phyloP scores from a whole-genome alignment of 1,140 invertebrate genomes.

The Trinorchestia longiramus region DNA sequence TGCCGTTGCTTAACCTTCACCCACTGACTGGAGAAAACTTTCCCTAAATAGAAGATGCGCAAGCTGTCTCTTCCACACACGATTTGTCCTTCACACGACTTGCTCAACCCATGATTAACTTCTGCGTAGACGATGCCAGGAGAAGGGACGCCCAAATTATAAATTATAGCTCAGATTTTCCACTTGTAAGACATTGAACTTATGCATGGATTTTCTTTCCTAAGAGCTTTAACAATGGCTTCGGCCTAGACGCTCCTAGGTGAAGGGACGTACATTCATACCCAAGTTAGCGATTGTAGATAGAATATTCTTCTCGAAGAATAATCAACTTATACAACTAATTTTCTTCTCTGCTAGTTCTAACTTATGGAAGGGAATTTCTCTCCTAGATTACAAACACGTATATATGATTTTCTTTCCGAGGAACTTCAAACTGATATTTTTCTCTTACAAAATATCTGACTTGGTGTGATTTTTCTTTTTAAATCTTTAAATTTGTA shows the following conservation, averaged over 20 bases:
- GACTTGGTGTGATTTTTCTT: too few species aligned
- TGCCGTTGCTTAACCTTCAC: background rate
- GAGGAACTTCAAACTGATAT: too few species aligned
- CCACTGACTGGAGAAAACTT: background rate
- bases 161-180: background rate
- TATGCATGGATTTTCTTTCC: background rate
- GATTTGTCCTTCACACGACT: background rate
- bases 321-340: too few species aligned
- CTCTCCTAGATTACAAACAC: background rate
- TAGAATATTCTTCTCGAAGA: too few species aligned
- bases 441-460: too few species aligned
- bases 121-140: background rate
- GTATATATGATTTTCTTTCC: too few species aligned
- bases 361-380: background rate
- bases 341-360: too few species aligned
- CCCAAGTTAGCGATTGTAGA: too few species aligned
- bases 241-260: too few species aligned
- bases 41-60: background rate
- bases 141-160: background rate
- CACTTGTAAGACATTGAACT: background rate
- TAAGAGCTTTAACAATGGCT: too few species aligned
- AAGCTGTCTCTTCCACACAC: background rate
- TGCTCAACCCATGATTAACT: background rate
- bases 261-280: too few species aligned
- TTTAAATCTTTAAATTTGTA: too few species aligned